phyloP scores from a whole-genome alignment of 2,797 vertebrate species.

The Sebastes paucispinis region DNA sequence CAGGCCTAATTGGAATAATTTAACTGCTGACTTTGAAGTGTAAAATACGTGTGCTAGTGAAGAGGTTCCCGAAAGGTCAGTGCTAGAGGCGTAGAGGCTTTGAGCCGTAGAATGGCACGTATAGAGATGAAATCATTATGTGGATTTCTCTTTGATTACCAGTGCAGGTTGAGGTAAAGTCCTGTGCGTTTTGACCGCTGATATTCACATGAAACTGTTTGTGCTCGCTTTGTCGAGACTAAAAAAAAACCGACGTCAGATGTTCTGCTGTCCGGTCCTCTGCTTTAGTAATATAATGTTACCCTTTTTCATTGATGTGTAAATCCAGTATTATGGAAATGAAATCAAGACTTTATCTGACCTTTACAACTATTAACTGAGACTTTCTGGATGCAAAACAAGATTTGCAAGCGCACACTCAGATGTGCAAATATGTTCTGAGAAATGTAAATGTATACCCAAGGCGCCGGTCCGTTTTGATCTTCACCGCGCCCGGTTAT shows the following conservation, averaged over 20 bases:
- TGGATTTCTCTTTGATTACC: conserved; percentile 42
- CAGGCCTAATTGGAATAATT: conserved; percentile 78
- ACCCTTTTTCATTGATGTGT: neutral
- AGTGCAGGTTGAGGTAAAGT: neutral
- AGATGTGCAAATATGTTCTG: conserved; percentile 53
- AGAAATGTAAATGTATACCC: conserved; percentile 43
- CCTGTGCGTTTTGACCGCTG: conserved; percentile 3
- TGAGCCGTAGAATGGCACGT: conserved; percentile 39
- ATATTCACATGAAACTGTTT: conserved; percentile 17
- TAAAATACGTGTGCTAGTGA: conserved; percentile 53
- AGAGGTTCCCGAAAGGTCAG: conserved; percentile 68
- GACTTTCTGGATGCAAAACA: conserved; percentile 14
- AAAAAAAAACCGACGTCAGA: neutral
- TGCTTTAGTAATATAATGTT: neutral
- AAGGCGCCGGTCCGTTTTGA: conserved; percentile 1
- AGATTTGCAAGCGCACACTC: conserved; percentile 30
- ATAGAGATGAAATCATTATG: conserved; percentile 46
- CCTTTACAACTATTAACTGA: conserved; percentile 9
- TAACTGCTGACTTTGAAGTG: conserved; percentile 77
- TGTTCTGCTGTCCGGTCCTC: neutral
- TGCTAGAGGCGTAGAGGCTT: conserved; percentile 43
- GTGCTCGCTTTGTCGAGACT: conserved; percentile 3
- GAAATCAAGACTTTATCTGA: neutral
- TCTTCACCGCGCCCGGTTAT: neutral
- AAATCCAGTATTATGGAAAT: conserved; percentile 17